A percentile compares a stretch with the other conserved stretches of the same genome.
These are phyloP conservation scores for Tretioscincus oriximinensis DNA, from an alignment of 2,113 vertebrate genomes.

Conservation along the genomic window DNA sequence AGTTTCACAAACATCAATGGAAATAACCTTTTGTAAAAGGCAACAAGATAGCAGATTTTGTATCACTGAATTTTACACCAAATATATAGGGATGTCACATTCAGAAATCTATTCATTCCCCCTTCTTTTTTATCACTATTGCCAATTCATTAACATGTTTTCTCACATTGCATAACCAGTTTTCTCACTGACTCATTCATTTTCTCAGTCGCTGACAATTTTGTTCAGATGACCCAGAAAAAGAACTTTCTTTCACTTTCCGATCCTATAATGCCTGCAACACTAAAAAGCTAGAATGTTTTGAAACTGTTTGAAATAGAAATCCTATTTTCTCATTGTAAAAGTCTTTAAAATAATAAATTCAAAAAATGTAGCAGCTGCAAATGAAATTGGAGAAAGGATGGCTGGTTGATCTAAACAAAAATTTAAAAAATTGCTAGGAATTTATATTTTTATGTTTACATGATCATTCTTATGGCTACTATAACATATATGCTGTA, in stretches of 20 bases:
- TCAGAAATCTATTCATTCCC: not conserved
- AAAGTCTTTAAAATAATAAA: not conserved
- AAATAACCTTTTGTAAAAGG: not conserved
- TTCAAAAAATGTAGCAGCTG: not conserved
- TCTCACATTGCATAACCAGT: slow-evolving; percentile 35
- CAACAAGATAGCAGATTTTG: slow-evolving; percentile 8
- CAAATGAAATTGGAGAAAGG: not conserved
- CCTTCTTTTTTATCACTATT: not conserved
- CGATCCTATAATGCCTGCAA: not conserved
- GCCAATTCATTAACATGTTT: slow-evolving; percentile 19
- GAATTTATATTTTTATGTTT: not conserved
- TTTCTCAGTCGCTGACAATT: slow-evolving; percentile 19
- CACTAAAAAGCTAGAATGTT: not conserved
- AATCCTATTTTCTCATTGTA: slow-evolving; percentile 13
- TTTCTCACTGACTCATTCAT: slow-evolving; percentile 23
- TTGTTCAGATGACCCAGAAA: slow-evolving; percentile 11
- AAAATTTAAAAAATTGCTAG: not conserved
- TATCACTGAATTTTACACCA: slow-evolving; percentile 16
- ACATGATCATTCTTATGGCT: not conserved
- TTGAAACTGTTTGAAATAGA: slow-evolving; percentile 26
- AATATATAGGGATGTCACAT: not conserved
- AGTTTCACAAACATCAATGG: not conserved
- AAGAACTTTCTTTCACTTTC: not conserved
- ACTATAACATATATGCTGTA: not conserved
- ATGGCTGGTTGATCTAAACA: not conserved